These are phyloP conservation scores for Whitmania pigra DNA, from an alignment of 1,140 invertebrate genomes.

Conservation along the genomic window DNA sequence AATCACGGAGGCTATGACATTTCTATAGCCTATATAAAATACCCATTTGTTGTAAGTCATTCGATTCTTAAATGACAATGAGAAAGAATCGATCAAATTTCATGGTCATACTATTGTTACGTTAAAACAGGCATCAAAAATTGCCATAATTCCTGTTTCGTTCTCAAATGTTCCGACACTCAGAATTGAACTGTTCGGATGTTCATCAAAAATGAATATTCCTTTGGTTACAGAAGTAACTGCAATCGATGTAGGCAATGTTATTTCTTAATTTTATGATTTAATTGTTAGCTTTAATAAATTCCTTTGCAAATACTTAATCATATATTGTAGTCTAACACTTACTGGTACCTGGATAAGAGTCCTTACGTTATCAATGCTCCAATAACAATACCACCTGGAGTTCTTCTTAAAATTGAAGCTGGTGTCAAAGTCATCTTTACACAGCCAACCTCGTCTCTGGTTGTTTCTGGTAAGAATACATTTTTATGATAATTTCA, in stretches of 20 bases:
- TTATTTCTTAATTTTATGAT: too few species aligned
- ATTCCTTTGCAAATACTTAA: too few species aligned
- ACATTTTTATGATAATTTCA: neutral
- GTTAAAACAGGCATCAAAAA: neutral
- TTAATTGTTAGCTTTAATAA: neutral
- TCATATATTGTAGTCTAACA: conserved; percentile 7
- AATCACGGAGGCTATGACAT: neutral
- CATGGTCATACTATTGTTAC: neutral
- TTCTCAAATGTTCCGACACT: neutral
- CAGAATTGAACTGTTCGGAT: neutral
- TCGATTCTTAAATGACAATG: neutral
- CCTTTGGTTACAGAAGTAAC: neutral
- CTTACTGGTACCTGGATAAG: conserved; percentile 10
- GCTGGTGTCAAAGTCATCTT: conserved; percentile 18
- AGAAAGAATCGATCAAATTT: neutral
- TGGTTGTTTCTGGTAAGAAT: conserved; percentile 10
- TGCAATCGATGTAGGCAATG: too few species aligned
- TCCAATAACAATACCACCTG: neutral
- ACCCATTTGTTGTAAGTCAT: conserved; percentile 1
- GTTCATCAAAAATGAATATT: neutral
- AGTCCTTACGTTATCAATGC: conserved; percentile 13
- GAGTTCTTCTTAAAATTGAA: conserved; percentile 11
- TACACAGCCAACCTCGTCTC: neutral
- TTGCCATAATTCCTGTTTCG: neutral
- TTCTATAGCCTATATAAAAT: neutral